phyloP scores from a whole-genome alignment of 2,797 vertebrate genomes.

The Poeciliopsis turneri region DNA sequence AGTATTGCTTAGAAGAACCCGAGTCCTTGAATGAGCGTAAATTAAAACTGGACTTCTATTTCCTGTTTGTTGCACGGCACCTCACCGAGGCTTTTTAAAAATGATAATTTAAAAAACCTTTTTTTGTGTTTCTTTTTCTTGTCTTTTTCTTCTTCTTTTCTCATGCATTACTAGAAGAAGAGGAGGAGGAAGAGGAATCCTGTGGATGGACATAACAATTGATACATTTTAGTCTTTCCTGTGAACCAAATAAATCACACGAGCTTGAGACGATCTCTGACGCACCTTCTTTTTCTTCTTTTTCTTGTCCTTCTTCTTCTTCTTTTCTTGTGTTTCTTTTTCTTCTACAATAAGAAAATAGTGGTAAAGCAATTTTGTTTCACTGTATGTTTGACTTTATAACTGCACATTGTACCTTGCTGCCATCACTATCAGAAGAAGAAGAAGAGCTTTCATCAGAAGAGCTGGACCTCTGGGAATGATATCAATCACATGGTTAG shows the following conservation, averaged over 20 bases:
- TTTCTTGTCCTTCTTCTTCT: conserved; percentile 40
- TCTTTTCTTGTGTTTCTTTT: conserved; percentile 50
- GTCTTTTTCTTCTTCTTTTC: conserved; percentile 59
- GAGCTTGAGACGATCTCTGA: background rate
- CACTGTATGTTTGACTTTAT: no score
- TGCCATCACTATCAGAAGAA: conserved; percentile 64
- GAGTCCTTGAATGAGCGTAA: conserved; percentile 49
- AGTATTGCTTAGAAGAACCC: conserved; percentile 47
- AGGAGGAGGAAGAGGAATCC: conserved; percentile 49
- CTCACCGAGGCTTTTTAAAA: background rate
- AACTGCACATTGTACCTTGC: conserved; percentile 46
- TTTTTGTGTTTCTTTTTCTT: conserved; percentile 63
- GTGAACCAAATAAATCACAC: background rate
- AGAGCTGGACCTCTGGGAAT: conserved; percentile 47
- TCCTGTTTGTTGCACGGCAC: background rate
- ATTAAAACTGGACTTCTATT: background rate
- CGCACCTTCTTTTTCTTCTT: conserved; percentile 55
- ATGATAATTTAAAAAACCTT: conserved; percentile 12
- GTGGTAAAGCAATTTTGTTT: background rate
- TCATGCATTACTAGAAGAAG: conserved; percentile 21
- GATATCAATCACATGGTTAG: background rate
- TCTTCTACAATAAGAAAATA: conserved; percentile 46
- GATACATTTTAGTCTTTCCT: background rate
- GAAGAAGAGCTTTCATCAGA: conserved; percentile 61
- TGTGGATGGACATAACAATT: conserved; percentile 17